Base-by-base conservation (phyloP, 2,888 invertebrate genomes). In the Noctuana brunneofusca region DNA sequence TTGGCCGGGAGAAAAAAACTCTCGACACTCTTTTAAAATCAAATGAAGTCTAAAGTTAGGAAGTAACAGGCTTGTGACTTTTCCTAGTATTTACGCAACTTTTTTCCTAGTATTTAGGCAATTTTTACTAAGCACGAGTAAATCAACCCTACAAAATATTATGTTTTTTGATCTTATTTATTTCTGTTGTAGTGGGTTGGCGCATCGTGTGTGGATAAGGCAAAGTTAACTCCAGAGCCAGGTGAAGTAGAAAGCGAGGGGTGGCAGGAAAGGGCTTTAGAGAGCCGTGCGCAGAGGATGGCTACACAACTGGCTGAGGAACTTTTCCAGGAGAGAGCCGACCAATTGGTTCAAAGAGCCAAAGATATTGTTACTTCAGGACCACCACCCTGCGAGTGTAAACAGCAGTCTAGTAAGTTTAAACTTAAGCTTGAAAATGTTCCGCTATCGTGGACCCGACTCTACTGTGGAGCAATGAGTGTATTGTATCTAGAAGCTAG, bases 291-390 rank as follows among this genome's bases (percentile, higher is more conserved):
- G 0, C 81, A 83, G 65, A 77, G 78, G 64, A 72, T 88, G 27
- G 87, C 88, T 1, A 65, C 73, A 1, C 65, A 83, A 63, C 73
- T 90, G 0, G 87, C 88, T 0, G 84, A 88, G 59, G 75, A 88
- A 58, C 66, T 89, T 58, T 86, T 84, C 66, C 65, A 81, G 35
- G 78, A 85, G 30, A 76, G 78, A 63, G 80, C 83, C 0, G 82
- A 84, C 0, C 69, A 83, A 64, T 65, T 87, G 11, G 74, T 79
- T 12, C 71, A 80, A 55, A 80, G 71, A 50, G 82, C 87, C 0
- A 79, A 80, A 59, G 76, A 81, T 8, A 74, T 80, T 2, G 64
- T 81, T 6, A 63, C 69, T 1, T 66, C 75, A 1, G 80, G 68
- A 22, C 75, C 80, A 1, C 81, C 83, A 1, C 81, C 85, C 1